Conservation (phyloP, 1,140 invertebrate species). For the honey bee (Apis mellifera) region Amel_HAv3.1 CM009943.2:1917001-1917500, state of each 20-base stretch:
- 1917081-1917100: too few species aligned
- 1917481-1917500: too few species aligned
- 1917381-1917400: too few species aligned
- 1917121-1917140: constrained; percentile 27
- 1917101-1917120: constrained; percentile 46
- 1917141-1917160: not conserved
- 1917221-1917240: not conserved
- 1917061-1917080: constrained; percentile 20
- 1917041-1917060: constrained; percentile 1
- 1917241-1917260: not conserved
- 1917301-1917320: not conserved
- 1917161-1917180: not conserved
- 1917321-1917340: too few species aligned
- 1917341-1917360: too few species aligned
- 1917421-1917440: too few species aligned
- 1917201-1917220: not conserved
- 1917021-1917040: not conserved
- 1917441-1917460: too few species aligned
- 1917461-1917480: too few species aligned
- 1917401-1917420: too few species aligned
- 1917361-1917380: too few species aligned
- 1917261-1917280: not conserved
- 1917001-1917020: not conserved
- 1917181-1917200: not conserved
- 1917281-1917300: not conserved